These are phyloP conservation scores for Unio pictorum DNA, from an alignment of 2,888 invertebrate genomes.

Conservation along the genomic window DNA sequence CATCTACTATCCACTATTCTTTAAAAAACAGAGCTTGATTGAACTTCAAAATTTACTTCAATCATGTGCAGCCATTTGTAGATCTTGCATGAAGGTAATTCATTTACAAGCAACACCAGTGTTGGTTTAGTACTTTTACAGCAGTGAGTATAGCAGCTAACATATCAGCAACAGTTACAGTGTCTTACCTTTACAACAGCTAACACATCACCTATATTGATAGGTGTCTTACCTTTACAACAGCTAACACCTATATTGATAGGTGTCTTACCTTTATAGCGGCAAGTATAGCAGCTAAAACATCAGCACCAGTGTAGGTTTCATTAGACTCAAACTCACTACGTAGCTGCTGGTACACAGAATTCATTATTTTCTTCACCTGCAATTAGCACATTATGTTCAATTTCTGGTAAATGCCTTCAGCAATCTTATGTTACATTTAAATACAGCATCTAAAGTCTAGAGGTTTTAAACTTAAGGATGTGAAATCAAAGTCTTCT, in stretches of 20 bases:
- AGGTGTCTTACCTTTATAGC: conserved; percentile 59
- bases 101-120: too few relatives aligned
- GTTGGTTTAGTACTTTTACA: conserved; percentile 57
- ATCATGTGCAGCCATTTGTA: too few relatives aligned
- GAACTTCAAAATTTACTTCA: too few relatives aligned
- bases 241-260: conserved; percentile 24
- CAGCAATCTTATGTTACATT: not conserved
- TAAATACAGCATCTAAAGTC: too few relatives aligned
- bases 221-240: conserved; percentile 65
- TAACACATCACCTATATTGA: not conserved
- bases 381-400: conserved; percentile 18
- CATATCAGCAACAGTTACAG: not conserved
- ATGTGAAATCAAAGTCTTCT: too few relatives aligned
- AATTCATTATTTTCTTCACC: conserved; percentile 69
- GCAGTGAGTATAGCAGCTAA: conserved; percentile 53
- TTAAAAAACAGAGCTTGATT: too few relatives aligned
- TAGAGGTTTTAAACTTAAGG: too few relatives aligned
- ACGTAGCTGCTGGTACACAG: conserved; percentile 59
- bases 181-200: conserved; percentile 45
- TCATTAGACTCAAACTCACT: conserved; percentile 57
- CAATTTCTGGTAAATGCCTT: not conserved
- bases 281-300: conserved; percentile 54
- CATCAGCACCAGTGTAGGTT: conserved; percentile 57
- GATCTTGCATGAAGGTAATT: too few relatives aligned
- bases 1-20: too few relatives aligned